Evolutionary conservation across 1,140 invertebrate species (phyloP), one percentile per base, ranked within the genome.

Genomic region (Meloidogyne chitwoodi): DNA sequence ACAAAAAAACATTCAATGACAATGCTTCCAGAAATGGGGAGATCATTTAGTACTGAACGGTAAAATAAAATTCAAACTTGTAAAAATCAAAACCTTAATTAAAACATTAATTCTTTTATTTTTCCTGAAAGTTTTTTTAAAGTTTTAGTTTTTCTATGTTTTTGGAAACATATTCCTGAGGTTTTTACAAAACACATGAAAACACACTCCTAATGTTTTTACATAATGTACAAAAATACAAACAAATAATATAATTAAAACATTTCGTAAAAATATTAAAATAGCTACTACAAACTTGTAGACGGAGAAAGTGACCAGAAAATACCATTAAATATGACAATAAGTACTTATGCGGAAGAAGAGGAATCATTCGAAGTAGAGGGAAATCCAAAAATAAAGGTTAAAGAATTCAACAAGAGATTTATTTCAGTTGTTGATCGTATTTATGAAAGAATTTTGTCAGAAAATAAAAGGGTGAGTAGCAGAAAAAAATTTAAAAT

Each of bases 401-500:
- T 86, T 65, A 80, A 77, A 66, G 84, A 88, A 76, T 80, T 88
- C 61, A 88, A 88, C 64, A 84, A 87, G 67, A 83, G 84, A 27
- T 71, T 89, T 10, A 79, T 85, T n/a, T 84, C 82, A 44, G 71
- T 89, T 44, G 84, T 89, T 66, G 71, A 88, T 29, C 85, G 84
- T 41, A 82, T 89, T 16, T 89, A 88, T 80, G 80, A 73, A 31
- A 76, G 79, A 27, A 88, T 87, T 67, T 76, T 89, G 19, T 85
- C 86, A 12, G 34, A 76, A 63, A 85, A 89, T 83, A 88, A 85
- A 34, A 88, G 84, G 85, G 88, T 84, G 69, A 69, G 69, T 34
- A 19, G 1, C 24, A 26, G 1, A 14, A 29, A 65, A 31, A 26
- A 62, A 70, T 11, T 14, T 6, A 34, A 41, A 27, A 68, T 0